Evolutionary conservation across 1,140 invertebrate genomes (phyloP), one percentile per base, ranked within the genome.

Genomic region (Hylaeus anthracinus): DNA sequence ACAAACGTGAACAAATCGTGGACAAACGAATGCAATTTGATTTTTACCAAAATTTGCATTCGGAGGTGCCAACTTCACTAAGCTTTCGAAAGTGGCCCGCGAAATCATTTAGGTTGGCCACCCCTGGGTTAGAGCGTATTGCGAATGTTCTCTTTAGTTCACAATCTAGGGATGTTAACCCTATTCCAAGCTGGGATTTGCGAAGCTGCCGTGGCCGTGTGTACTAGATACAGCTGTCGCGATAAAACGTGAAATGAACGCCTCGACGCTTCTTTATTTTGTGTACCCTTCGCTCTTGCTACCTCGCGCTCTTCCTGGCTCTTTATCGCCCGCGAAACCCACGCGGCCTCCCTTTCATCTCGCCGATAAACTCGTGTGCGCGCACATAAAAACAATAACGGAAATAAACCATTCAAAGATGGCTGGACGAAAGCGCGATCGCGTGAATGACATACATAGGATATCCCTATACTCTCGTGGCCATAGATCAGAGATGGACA

Each of bases 281-380:
- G 60, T 45, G 73, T 70, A 41, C 72, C 84, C 76, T 81, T 82
- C 72, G 61, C 84, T 72, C 15, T n/a, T 72, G 67, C 79, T 67
- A 55, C 81, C 65, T 81, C 41, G 41, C 51, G 14, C 53, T 74
- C 41, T 48, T 41, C 15, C 26, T 48, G 6, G 43, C 63, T 67
- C 64, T 75, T 76, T 82, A 56, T 72, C n/a, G 55, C 48, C 45
- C 48, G 71, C 76, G 66, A 77, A 71, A 84, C 58, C 60, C 56
- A 75, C 70, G 55, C 65, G 66, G 53, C 60, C 80, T 69, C 60
- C 71, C 76, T 79, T 85, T 85, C 83, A 85, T 85, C 82, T 85
- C 53, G 39, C 76, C 83, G 83, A 85, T 80, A 84, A 84, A 67
- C 72, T 48, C 6, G 26, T 26, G 56, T 43, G 45, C 77, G 70